phyloP scores from a whole-genome alignment of 2,888 invertebrate species.

The Eutolmus rufibarbis region DNA sequence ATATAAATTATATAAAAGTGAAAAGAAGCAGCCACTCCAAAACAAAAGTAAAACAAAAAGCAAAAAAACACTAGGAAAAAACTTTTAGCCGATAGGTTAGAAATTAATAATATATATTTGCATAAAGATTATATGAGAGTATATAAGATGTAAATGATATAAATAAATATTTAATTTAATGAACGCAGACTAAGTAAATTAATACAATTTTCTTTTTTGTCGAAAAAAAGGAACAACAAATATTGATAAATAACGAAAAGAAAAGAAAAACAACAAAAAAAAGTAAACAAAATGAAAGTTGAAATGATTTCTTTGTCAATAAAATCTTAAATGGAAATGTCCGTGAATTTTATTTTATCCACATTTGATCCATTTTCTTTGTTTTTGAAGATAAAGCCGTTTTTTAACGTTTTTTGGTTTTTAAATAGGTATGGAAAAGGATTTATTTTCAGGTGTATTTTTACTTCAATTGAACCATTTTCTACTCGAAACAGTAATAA shows the following conservation, averaged over 20 bases:
- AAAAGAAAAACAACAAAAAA: constrained; percentile 22
- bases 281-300: constrained; percentile 36
- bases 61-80: constrained; percentile 26
- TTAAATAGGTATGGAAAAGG: no score
- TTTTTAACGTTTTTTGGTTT: no score
- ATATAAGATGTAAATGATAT: constrained; percentile 46
- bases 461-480: no score
- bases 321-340: constrained; percentile 43
- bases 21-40: constrained; percentile 20
- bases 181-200: constrained; percentile 29
- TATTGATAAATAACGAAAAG: constrained; percentile 15
- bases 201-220: constrained; percentile 41
- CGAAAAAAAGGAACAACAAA: constrained; percentile 39
- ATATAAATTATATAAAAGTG: not conserved
- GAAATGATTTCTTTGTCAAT: constrained; percentile 46
- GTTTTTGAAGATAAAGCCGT: not conserved
- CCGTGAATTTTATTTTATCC: constrained; percentile 11
- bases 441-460: no score
- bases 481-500: no score
- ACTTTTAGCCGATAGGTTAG: constrained; percentile 33
- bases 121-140: constrained; percentile 39
- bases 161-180: constrained; percentile 46
- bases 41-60: not conserved
- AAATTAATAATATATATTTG: constrained; percentile 41
- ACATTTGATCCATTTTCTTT: not conserved